Percentiles rank a stretch among this genome's conserved stretches.
Evolutionary conservation across 1,140 invertebrate genomes (phyloP).

Genomic region (Panagrolaimus sp.): DNA sequence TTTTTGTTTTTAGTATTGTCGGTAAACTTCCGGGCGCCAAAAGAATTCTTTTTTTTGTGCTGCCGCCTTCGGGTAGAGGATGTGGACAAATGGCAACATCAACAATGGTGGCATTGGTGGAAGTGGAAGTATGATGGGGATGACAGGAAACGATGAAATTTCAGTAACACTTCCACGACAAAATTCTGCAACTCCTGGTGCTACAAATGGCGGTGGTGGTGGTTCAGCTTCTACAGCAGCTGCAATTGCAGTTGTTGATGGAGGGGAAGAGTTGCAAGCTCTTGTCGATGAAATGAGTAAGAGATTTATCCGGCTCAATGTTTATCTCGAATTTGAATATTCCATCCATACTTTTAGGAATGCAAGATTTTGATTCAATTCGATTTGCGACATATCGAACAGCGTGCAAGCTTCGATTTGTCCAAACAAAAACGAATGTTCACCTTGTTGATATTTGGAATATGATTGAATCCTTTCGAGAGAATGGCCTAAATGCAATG

Average conservation of each 20-base stretch:
- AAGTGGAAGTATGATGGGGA: background rate
- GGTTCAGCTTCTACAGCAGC: background rate
- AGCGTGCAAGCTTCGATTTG: conserved; percentile 88
- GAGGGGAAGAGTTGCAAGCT: conserved; percentile 43
- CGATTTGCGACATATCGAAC: conserved; percentile 92
- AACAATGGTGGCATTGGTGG: no score
- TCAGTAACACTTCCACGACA: background rate
- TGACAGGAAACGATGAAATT: background rate
- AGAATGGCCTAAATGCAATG: conserved; percentile 87
- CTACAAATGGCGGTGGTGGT: background rate
- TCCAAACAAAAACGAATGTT: conserved; percentile 90
- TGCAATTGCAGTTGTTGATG: background rate
- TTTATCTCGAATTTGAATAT: background rate
- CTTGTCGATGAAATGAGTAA: conserved; percentile 58
- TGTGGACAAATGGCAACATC: background rate
- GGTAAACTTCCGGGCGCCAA: no score
- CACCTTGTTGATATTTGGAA: conserved; percentile 97
- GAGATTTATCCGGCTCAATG: conserved; percentile 19
- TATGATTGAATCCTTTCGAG: conserved; percentile 95
- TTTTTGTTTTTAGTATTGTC: no score
- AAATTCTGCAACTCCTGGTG: background rate
- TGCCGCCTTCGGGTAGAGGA: background rate
- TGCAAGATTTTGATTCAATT: conserved; percentile 89
- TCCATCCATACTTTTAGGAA: conserved; percentile 62
- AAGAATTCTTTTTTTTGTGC: no score